Percentiles rank a stretch among this genome's conserved stretches.
phyloP scores from a whole-genome alignment of 2,797 vertebrate genomes.

The Sebastes alutus region DNA sequence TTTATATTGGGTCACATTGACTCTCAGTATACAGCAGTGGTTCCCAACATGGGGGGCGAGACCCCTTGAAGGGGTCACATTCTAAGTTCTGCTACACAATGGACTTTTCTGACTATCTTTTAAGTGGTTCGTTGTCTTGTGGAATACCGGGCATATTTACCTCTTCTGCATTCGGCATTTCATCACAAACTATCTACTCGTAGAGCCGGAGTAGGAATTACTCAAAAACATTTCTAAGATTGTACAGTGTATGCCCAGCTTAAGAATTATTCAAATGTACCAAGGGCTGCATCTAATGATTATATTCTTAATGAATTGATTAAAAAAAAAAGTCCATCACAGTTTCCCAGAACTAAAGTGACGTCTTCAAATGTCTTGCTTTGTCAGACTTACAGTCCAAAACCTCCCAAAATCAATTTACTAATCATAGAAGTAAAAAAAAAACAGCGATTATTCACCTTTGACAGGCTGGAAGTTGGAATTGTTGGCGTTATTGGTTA shows the following conservation, averaged over 20 bases:
- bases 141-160: neutral
- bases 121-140: neutral
- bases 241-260: no score
- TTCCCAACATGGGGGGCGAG: neutral
- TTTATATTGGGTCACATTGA: slow-evolving; percentile 81
- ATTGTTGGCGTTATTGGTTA: neutral
- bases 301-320: neutral
- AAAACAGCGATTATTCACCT: neutral
- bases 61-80: neutral
- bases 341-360: neutral
- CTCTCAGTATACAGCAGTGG: slow-evolving; percentile 51
- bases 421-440: neutral
- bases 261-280: neutral
- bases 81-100: neutral
- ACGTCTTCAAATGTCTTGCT: neutral
- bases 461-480: neutral
- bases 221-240: no score
- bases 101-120: neutral
- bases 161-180: neutral
- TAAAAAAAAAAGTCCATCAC: neutral
- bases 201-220: no score
- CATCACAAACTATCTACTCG: no score
- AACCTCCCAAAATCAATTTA: neutral
- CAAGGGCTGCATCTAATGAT: neutral
- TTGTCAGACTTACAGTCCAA: neutral